Percentiles rank a stretch among this genome's conserved stretches.
These are phyloP conservation scores for Hydroisotoma schaefferi DNA, from an alignment of 2,888 invertebrate genomes.

Conservation along the genomic window DNA sequence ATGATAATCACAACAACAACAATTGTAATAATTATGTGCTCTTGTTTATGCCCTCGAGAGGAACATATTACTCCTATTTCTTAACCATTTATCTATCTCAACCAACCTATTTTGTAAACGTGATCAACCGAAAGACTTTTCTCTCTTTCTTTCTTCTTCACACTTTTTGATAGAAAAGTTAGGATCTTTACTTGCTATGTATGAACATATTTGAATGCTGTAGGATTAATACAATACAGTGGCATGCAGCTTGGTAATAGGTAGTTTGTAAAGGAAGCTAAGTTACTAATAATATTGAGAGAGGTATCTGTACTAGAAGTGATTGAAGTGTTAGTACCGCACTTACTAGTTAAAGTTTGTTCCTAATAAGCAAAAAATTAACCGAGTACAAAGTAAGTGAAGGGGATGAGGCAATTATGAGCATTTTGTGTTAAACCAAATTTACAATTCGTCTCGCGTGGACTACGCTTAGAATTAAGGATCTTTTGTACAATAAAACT, in stretches of 20 bases:
- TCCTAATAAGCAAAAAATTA: slow-evolving; percentile 32
- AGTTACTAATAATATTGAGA: no score
- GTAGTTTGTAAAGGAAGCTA: no score
- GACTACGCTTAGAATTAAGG: slow-evolving; percentile 36
- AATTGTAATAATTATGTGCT: no score
- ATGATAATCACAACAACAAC: slow-evolving; percentile 1
- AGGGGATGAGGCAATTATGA: slow-evolving; percentile 43
- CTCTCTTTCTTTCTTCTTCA: not conserved
- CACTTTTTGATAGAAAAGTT: not conserved
- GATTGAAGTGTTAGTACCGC: no score
- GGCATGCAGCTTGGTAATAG: no score
- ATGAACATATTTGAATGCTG: not conserved
- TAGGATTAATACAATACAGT: no score
- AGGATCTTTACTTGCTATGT: not conserved
- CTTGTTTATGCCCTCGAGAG: slow-evolving; percentile 2
- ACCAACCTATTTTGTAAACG: not conserved
- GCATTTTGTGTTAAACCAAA: slow-evolving; percentile 49
- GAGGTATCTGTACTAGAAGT: no score
- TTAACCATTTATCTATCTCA: not conserved
- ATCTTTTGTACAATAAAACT: slow-evolving; percentile 29
- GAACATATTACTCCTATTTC: not conserved
- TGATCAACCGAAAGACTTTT: not conserved
- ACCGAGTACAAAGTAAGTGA: slow-evolving; percentile 18
- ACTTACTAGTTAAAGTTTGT: slow-evolving; percentile 2
- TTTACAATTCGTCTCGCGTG: slow-evolving; percentile 49